phyloP scores from a whole-genome alignment of 2,113 vertebrate species.

The Machaerirhynchus nigripectus region DNA sequence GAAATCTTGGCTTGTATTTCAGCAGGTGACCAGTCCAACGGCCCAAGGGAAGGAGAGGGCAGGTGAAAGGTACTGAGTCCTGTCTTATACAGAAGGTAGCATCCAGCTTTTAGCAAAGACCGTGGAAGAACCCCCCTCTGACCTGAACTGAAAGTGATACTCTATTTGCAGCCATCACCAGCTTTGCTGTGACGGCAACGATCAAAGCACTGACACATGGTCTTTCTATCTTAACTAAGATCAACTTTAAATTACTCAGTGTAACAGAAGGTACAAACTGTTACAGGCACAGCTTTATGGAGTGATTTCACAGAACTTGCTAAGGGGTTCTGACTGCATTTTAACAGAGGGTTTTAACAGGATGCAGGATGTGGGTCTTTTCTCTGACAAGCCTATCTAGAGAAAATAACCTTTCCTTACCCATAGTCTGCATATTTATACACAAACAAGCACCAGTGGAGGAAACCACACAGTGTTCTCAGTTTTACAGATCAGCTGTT shows the following conservation, averaged over 20 bases:
- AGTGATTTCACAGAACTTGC: neutral
- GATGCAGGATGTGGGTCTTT: slow-evolving; percentile 34
- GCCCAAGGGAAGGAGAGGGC: neutral
- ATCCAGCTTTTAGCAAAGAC: neutral
- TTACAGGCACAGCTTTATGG: neutral
- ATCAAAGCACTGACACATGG: neutral
- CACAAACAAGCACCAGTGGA: slow-evolving; percentile 39
- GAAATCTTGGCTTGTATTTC: neutral
- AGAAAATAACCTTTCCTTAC: slow-evolving; percentile 27
- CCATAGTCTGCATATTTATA: slow-evolving; percentile 8
- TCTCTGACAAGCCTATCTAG: slow-evolving; percentile 7
- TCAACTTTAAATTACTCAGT: neutral
- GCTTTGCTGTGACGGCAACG: neutral
- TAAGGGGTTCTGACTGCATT: neutral
- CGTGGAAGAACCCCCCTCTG: neutral
- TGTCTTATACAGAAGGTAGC: neutral
- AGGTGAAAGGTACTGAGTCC: neutral
- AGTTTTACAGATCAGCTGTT: slow-evolving; percentile 71
- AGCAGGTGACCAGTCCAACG: no score
- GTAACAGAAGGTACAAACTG: neutral
- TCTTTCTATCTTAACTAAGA: slow-evolving; percentile 2
- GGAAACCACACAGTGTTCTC: slow-evolving; percentile 41
- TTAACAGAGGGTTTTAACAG: neutral
- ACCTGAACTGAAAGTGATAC: neutral
- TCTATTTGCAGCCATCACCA: neutral